These are phyloP conservation scores for Dreissena polymorpha DNA, from an alignment of 1,140 invertebrate genomes.

Conservation along the genomic window DNA sequence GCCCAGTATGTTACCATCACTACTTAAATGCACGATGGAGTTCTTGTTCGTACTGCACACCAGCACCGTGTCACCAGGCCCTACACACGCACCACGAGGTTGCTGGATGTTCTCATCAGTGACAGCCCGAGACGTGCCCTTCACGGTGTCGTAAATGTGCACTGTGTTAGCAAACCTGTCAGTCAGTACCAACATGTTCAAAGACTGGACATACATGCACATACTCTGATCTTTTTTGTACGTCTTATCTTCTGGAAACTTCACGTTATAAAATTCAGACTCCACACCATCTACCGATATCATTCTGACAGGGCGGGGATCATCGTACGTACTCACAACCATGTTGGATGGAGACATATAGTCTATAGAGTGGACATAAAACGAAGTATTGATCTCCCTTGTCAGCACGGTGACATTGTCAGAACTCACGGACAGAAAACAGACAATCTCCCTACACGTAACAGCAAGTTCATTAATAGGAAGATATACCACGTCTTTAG, in stretches of 20 bases:
- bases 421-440: not conserved
- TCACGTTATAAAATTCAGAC: constrained; percentile 3
- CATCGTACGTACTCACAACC: not conserved
- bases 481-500: not conserved
- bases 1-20: not conserved
- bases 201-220: not conserved
- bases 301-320: constrained; percentile 1
- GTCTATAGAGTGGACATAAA: not conserved
- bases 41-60: not conserved
- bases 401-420: not conserved
- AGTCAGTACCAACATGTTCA: not conserved
- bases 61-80: constrained; percentile 3
- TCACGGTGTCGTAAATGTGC: not conserved
- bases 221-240: not conserved
- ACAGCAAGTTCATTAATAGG: not conserved
- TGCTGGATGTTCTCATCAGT: not conserved
- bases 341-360: not conserved
- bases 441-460: not conserved
- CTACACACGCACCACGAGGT: not conserved
- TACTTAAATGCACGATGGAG: not conserved
- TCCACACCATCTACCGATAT: not conserved
- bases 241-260: constrained; percentile 6
- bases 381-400: not conserved
- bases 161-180: not conserved
- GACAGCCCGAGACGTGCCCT: not conserved